Percentiles rank a stretch among this genome's conserved stretches.
Evolutionary conservation across 92 coral and sea anemone species (phyloP).

Genomic region (Actinernus sp.): DNA sequence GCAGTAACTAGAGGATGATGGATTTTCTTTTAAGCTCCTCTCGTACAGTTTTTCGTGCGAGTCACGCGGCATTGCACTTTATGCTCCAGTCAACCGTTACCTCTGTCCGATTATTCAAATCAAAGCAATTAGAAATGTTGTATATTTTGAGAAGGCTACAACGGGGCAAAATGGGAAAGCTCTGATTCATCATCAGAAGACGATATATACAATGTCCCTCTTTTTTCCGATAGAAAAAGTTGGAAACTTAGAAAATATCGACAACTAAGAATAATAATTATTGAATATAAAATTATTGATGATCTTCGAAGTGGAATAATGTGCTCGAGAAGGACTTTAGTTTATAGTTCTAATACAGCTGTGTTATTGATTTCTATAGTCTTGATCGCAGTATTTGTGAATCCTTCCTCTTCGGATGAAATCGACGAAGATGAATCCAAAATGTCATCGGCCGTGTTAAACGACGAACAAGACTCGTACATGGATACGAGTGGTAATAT

Average conservation of each 20-base stretch:
- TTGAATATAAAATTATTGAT: slow-evolving; percentile 22
- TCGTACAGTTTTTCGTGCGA: too few species aligned
- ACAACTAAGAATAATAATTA: slow-evolving; percentile 39
- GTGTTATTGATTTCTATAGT: slow-evolving; percentile 62
- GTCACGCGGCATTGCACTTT: too few species aligned
- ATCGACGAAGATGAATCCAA: slow-evolving; percentile 45
- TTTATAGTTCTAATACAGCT: slow-evolving; percentile 58
- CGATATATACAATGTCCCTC: slow-evolving; percentile 70
- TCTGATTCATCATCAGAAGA: slow-evolving; percentile 63
- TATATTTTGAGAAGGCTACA: slow-evolving; percentile 35
- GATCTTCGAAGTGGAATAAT: too few species aligned
- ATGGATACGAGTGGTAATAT: slow-evolving; percentile 10
- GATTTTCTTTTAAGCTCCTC: too few species aligned
- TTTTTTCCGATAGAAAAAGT: slow-evolving; percentile 68
- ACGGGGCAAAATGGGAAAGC: slow-evolving; percentile 50
- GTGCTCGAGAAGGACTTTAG: slow-evolving; percentile 69
- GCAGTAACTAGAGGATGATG: too few species aligned
- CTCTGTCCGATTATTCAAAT: too few species aligned
- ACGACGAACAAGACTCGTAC: too few species aligned
- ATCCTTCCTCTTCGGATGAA: slow-evolving; percentile 77
- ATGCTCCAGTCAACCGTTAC: too few species aligned
- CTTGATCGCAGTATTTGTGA: slow-evolving; percentile 72
- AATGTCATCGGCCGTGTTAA: slow-evolving; percentile 3
- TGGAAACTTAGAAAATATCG: slow-evolving; percentile 34
- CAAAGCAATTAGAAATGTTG: slow-evolving; percentile 40